Evolutionary conservation across 2,797 vertebrate species (phyloP).

Genomic region (Denticeps clupeoides): DNA sequence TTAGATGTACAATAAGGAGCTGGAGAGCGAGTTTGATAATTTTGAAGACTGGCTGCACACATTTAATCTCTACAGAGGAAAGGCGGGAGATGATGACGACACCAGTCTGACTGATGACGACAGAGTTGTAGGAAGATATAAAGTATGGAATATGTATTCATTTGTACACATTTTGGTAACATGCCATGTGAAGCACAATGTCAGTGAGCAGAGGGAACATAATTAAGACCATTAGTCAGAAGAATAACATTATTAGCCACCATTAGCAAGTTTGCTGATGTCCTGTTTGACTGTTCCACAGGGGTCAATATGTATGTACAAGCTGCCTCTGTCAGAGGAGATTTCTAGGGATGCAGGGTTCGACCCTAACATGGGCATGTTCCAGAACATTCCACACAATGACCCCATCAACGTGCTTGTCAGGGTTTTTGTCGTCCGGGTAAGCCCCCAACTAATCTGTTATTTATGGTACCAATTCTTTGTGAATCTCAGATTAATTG

Average conservation of each 20-base stretch:
- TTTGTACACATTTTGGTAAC: too few species aligned
- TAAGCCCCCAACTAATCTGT: conserved; percentile 43
- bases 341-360: conserved; percentile 78
- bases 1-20: conserved; percentile 65
- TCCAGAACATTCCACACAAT: conserved; percentile 92
- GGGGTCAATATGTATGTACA: conserved; percentile 95
- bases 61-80: conserved; percentile 66
- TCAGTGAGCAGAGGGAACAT: too few species aligned
- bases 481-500: too few species aligned
- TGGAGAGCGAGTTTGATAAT: conserved; percentile 57
- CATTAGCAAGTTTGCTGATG: too few species aligned
- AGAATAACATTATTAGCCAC: too few species aligned
- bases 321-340: conserved; percentile 84
- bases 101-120: conserved; percentile 60
- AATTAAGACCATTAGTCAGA: too few species aligned
- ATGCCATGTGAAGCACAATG: too few species aligned
- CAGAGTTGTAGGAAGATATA: conserved; percentile 66
- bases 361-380: conserved; percentile 89
- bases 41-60: conserved; percentile 73
- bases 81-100: conserved; percentile 61
- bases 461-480: too few species aligned
- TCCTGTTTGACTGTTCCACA: too few species aligned
- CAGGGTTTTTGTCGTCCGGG: conserved; percentile 83
- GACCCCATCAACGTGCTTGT: conserved; percentile 90
- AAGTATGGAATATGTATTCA: conserved; percentile 47